A percentile compares a stretch with the other conserved stretches of the same genome.
Conservation (phyloP, 37 sponge, comb jelly and placozoan species). For the Theonella swinhoei region DNA sequence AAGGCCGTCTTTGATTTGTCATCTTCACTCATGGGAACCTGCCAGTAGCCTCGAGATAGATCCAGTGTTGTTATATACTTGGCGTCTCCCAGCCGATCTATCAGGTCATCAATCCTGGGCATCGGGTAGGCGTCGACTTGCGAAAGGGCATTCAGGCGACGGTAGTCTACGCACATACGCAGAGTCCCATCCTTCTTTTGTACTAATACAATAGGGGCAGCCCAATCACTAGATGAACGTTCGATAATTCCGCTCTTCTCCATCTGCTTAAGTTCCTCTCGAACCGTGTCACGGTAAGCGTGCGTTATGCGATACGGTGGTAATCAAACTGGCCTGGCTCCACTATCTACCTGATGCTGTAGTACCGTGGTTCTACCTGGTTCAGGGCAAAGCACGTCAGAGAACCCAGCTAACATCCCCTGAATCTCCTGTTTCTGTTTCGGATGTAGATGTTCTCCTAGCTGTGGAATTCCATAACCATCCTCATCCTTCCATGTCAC, state of each 20-base stretch:
- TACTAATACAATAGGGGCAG: slow-evolving; percentile 59
- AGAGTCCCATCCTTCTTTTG: slow-evolving; percentile 55
- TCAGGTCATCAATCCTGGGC: too few species aligned
- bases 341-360: too few species aligned
- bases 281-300: slow-evolving; percentile 30
- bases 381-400: neutral
- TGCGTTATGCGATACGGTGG: slow-evolving; percentile 35
- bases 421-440: too few species aligned
- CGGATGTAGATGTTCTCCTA: too few species aligned
- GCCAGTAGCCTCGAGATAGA: too few species aligned
- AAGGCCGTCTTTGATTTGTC: slow-evolving; percentile 29
- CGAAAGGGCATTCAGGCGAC: slow-evolving; percentile 39
- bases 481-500: too few species aligned
- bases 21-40: too few species aligned
- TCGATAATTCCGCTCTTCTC: slow-evolving; percentile 42
- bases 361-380: neutral
- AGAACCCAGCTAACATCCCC: too few species aligned
- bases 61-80: slow-evolving; percentile 51
- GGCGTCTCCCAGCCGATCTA: slow-evolving; percentile 35
- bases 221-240: slow-evolving; percentile 43
- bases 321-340: slow-evolving; percentile 28
- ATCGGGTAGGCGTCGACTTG: slow-evolving; percentile 50
- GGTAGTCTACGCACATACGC: too few species aligned
- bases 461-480: too few species aligned
- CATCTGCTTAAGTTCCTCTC: slow-evolving; percentile 44